phyloP scores from a whole-genome alignment of 2,113 vertebrate species.

The Castor canadensis region DNA sequence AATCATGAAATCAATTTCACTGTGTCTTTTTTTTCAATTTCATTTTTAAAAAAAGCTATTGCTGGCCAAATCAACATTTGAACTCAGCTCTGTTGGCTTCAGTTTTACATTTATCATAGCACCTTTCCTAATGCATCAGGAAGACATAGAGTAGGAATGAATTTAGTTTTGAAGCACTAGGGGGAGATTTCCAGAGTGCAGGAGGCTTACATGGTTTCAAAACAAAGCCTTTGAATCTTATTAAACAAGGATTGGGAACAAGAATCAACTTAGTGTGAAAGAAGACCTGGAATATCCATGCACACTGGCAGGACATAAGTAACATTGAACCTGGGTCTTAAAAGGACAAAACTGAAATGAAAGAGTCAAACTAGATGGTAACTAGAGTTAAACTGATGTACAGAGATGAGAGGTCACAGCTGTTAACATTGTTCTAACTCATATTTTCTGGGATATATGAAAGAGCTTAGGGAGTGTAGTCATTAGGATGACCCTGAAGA shows the following conservation, averaged over 20 bases:
- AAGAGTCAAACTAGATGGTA: background rate
- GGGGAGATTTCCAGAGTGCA: background rate
- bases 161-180: background rate
- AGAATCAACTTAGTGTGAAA: background rate
- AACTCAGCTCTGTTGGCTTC: background rate
- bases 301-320: background rate
- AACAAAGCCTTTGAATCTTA: background rate
- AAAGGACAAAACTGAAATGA: background rate
- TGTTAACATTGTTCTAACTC: background rate
- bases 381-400: background rate
- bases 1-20: too few species aligned
- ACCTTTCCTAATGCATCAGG: background rate
- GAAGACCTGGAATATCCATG: background rate
- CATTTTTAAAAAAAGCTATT: too few species aligned
- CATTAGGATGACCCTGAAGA: background rate
- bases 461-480: background rate
- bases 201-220: background rate
- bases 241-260: background rate
- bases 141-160: background rate
- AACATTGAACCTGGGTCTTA: background rate
- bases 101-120: background rate
- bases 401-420: background rate
- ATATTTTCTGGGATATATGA: background rate
- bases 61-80: background rate
- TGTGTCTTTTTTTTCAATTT: too few species aligned